These are phyloP conservation scores for Podarcis lilfordi DNA, from an alignment of 2,797 vertebrate species.

Conservation along the genomic window DNA sequence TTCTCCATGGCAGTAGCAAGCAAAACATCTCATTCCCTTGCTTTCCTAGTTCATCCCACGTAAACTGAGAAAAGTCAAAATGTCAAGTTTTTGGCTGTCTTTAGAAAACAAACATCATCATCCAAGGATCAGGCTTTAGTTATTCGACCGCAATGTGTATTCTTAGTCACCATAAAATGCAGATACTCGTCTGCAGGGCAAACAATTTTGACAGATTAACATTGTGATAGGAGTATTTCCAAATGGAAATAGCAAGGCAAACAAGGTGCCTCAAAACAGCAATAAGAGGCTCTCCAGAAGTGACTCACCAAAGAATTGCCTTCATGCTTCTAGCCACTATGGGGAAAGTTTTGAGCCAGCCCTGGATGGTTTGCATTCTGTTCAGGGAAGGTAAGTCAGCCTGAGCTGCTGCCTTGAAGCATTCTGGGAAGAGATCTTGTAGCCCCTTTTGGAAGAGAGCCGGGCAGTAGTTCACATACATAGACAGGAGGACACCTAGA, in stretches of 20 bases:
- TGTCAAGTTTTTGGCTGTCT: neutral
- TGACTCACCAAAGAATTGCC: neutral
- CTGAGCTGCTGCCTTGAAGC: neutral
- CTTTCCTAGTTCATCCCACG: too few relatives aligned
- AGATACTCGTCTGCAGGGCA: neutral
- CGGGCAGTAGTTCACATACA: neutral
- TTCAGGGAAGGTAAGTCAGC: neutral
- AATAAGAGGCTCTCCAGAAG: neutral
- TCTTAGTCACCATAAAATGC: neutral
- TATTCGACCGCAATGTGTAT: neutral
- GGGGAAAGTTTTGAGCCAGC: neutral
- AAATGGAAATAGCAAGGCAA: neutral
- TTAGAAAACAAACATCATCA: neutral
- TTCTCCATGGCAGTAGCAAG: neutral
- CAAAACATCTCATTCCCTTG: neutral
- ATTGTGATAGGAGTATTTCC: neutral
- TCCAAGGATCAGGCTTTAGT: neutral
- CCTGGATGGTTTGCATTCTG: neutral
- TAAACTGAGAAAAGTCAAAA: neutral
- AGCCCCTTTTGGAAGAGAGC: neutral
- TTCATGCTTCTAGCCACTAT: neutral
- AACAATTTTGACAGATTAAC: neutral
- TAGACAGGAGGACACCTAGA: neutral
- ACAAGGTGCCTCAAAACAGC: neutral
- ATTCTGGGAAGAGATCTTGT: neutral